These are phyloP conservation scores for Pterostichus madidus DNA, from an alignment of 2,888 invertebrate genomes.

Conservation along the genomic window DNA sequence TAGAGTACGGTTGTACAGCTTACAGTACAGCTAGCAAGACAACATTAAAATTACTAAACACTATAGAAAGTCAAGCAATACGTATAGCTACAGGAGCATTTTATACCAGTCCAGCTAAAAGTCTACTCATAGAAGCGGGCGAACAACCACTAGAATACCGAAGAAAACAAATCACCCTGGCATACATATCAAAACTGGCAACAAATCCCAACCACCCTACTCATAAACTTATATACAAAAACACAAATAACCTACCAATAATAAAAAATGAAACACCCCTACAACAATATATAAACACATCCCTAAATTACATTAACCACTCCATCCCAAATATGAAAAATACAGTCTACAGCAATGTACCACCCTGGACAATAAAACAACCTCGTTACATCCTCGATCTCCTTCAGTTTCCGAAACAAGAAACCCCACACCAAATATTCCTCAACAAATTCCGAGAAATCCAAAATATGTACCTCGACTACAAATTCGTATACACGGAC, in stretches of 20 bases:
- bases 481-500: slow-evolving; percentile 16
- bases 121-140: slow-evolving; percentile 21
- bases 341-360: background rate
- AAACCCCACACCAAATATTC: slow-evolving; percentile 16
- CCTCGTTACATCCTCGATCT: slow-evolving; percentile 15
- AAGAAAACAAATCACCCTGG: background rate
- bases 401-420: slow-evolving; percentile 12
- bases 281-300: slow-evolving; percentile 2
- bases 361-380: slow-evolving; percentile 1
- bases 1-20: slow-evolving; percentile 49
- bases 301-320: background rate
- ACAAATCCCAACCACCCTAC: background rate
- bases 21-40: slow-evolving; percentile 25
- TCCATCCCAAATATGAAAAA: background rate
- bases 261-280: slow-evolving; percentile 11
- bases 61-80: slow-evolving; percentile 19
- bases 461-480: background rate
- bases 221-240: background rate
- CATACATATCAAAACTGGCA: background rate
- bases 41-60: slow-evolving; percentile 21
- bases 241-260: background rate
- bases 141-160: slow-evolving; percentile 29
- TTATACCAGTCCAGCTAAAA: slow-evolving; percentile 25
- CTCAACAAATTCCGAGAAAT: too few relatives aligned
- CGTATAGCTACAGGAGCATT: slow-evolving; percentile 53